Base-by-base conservation (phyloP, 2,113 vertebrate species). In the Tachuris rubrigastra region DNA sequence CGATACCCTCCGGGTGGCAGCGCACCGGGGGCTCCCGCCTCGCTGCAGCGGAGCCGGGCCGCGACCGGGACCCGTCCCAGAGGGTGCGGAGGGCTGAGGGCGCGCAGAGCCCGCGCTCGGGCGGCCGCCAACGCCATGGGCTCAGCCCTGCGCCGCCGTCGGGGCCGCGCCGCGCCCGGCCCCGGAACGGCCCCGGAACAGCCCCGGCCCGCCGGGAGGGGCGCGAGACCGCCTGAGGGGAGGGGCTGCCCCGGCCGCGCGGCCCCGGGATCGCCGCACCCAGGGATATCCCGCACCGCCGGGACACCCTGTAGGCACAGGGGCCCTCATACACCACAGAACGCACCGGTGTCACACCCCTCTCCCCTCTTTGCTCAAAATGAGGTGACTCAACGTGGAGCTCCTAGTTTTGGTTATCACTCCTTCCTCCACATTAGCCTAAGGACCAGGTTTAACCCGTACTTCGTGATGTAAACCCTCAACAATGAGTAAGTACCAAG, bases 1-100 rank as follows among this genome's bases (percentile, higher is more conserved):
- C 77, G 46, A 95, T 98, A 98, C 2, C 96, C 96, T 75, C 95
- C 37, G 27, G 80, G 71, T 7, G 84, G 85, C 59, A 91, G 69
- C 13, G 27, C 47, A 1, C 23, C 52, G 5, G 41, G 39, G 39
- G 21, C 59, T 37, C 39, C 60, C 53, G 52, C 37, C 2, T 1
- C 27, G 75, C 75, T 53, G 56, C n/a, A 23, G 71, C 35, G 17
- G 94, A 58, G 78, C 74, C 87, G 76, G 79, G 53, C 69, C 39
- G 5, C 21, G 46, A 35, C 12, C 41, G 60, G 84, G 10, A 77
- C 41, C 23, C 13, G 33, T n/a, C 71, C 79, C 33, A 44, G 49
- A 63, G 21, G 56, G 20, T 47, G 23, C 19, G 49, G 46, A 41
- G 22, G 24, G 42, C 68, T 39, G 67, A 87, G 49, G 65, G 66